A percentile compares a stretch with the other conserved stretches of the same genome.
These are phyloP conservation scores for Pygmarrhopalites habei DNA, from an alignment of 1,140 invertebrate species.

Conservation along the genomic window DNA sequence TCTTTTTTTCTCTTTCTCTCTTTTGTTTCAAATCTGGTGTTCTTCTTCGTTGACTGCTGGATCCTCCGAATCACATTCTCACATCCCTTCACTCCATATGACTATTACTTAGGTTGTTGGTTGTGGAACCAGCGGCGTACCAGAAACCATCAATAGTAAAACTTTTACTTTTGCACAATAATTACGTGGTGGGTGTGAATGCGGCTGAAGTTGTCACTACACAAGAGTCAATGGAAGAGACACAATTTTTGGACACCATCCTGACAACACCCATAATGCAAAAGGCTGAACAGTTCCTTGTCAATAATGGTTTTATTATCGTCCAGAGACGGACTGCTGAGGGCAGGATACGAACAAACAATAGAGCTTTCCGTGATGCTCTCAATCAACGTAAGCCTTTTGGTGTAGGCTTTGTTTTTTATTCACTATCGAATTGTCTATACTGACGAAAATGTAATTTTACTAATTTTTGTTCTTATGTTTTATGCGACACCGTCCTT, in stretches of 20 bases:
- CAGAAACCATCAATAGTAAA: constrained; percentile 54
- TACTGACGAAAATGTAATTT: too few species aligned
- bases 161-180: constrained; percentile 61
- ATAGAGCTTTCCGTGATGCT: constrained; percentile 58
- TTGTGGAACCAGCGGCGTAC: constrained; percentile 51
- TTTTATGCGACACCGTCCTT: too few species aligned
- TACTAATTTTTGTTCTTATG: too few species aligned
- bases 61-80: not conserved
- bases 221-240: constrained; percentile 64
- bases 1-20: not conserved
- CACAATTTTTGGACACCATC: constrained; percentile 64
- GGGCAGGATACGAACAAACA: constrained; percentile 36
- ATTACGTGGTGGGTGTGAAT: constrained; percentile 64
- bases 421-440: too few species aligned
- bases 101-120: constrained; percentile 50
- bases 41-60: not conserved
- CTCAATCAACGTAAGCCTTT: too few species aligned
- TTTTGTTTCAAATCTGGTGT: not conserved
- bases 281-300: constrained; percentile 62
- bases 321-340: constrained; percentile 18
- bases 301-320: constrained; percentile 53
- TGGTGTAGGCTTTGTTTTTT: too few species aligned
- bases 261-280: constrained; percentile 66
- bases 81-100: not conserved
- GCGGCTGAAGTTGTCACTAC: constrained; percentile 69